Evolutionary conservation across 2,113 vertebrate species (phyloP).

Genomic region (Lanius ludovicianus): DNA sequence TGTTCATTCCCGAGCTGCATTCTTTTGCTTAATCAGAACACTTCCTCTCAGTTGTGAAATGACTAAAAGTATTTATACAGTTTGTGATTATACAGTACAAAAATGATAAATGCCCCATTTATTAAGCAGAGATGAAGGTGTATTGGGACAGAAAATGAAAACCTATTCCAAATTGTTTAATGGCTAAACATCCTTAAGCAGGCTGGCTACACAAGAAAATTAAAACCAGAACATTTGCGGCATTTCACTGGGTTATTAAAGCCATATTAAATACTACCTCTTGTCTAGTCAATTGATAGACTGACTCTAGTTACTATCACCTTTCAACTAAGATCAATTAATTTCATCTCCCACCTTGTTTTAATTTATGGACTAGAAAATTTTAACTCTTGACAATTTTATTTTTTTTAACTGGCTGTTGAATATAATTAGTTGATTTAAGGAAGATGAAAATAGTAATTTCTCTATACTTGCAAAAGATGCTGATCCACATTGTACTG

Average conservation of each 20-base stretch:
- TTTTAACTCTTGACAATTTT: neutral
- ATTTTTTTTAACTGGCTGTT: neutral
- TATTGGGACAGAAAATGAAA: neutral
- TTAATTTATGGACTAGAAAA: neutral
- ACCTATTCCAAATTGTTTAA: neutral
- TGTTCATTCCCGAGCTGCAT: neutral
- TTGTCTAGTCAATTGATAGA: neutral
- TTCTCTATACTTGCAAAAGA: neutral
- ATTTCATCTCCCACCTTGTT: neutral
- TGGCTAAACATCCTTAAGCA: neutral
- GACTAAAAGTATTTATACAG: neutral
- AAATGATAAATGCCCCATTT: neutral
- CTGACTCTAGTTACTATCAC: neutral
- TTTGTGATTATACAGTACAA: neutral
- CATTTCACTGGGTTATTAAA: neutral
- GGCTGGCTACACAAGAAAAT: neutral
- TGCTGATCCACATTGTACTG: neutral
- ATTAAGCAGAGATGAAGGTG: neutral
- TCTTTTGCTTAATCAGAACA: neutral
- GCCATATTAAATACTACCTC: neutral
- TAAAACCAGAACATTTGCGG: neutral
- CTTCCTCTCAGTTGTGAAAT: neutral
- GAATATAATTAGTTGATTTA: neutral
- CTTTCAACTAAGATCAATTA: neutral
- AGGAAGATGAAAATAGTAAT: neutral